These are phyloP conservation scores for Eremobia ochroleuca DNA, from an alignment of 2,888 invertebrate genomes.

Conservation along the genomic window DNA sequence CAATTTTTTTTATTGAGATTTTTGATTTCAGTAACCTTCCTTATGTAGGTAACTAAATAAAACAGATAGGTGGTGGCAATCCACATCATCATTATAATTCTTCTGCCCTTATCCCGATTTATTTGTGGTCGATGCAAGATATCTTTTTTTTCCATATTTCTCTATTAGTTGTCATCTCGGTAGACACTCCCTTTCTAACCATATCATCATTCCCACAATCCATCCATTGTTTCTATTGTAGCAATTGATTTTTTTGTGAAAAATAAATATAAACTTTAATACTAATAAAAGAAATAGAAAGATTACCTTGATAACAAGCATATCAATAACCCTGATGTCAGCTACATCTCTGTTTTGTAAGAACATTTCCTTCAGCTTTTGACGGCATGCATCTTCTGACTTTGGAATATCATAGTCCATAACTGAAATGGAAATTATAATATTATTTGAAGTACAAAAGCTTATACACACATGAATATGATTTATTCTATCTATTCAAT, in stretches of 20 bases:
- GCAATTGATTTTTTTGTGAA: background rate
- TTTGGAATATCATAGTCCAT: conserved; percentile 96
- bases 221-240: too few relatives aligned
- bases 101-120: too few relatives aligned
- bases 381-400: conserved; percentile 92
- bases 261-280: background rate
- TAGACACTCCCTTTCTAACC: too few relatives aligned
- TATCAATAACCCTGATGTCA: conserved; percentile 97
- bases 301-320: conserved; percentile 97
- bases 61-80: background rate
- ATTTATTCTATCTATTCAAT: background rate
- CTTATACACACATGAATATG: too few relatives aligned
- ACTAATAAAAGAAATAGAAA: conserved; percentile 6
- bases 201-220: too few relatives aligned
- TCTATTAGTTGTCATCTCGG: too few relatives aligned
- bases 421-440: conserved; percentile 90
- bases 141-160: too few relatives aligned
- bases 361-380: conserved; percentile 95
- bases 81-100: background rate
- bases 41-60: background rate
- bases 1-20: too few relatives aligned
- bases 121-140: too few relatives aligned
- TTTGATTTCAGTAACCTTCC: too few relatives aligned
- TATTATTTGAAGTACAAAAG: too few relatives aligned
- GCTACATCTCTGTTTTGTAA: conserved; percentile 94